Conservation (phyloP, 2,797 vertebrate genomes). For the Enteromius argenteus region DNA sequence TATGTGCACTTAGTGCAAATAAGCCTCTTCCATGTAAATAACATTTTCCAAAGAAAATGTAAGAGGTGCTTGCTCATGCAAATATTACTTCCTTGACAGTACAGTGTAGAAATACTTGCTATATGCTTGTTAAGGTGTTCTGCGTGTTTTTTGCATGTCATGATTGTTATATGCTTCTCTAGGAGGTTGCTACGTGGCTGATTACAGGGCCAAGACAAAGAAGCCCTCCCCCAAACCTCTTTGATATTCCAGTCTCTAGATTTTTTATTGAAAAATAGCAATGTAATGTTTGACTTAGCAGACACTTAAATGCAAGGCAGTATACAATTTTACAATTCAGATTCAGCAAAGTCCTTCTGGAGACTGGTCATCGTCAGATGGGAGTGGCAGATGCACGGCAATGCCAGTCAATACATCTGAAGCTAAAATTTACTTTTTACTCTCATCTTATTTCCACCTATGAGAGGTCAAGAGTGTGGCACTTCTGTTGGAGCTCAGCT, state of each 20-base stretch:
- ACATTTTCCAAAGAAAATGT: background rate
- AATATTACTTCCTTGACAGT: background rate
- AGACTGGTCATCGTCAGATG: background rate
- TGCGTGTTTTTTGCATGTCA: background rate
- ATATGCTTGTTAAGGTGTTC: background rate
- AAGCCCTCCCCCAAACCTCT: background rate
- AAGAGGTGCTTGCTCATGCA: background rate
- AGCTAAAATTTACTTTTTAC: constrained; percentile 5
- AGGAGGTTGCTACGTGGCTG: background rate
- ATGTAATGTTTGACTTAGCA: background rate
- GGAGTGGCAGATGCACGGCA: background rate
- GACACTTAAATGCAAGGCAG: background rate
- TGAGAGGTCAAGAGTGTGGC: background rate
- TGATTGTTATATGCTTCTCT: background rate
- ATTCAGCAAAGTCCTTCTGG: background rate
- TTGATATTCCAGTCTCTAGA: background rate
- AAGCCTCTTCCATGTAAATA: background rate
- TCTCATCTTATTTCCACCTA: constrained; percentile 5
- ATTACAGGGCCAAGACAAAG: background rate
- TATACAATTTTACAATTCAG: background rate
- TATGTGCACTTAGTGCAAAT: background rate
- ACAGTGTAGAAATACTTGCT: background rate
- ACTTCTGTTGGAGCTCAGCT: background rate
- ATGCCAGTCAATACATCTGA: background rate
- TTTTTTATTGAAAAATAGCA: background rate